These are phyloP conservation scores for Drosophila parthenogenetica DNA, from an alignment of 2,888 invertebrate species.

Conservation along the genomic window DNA sequence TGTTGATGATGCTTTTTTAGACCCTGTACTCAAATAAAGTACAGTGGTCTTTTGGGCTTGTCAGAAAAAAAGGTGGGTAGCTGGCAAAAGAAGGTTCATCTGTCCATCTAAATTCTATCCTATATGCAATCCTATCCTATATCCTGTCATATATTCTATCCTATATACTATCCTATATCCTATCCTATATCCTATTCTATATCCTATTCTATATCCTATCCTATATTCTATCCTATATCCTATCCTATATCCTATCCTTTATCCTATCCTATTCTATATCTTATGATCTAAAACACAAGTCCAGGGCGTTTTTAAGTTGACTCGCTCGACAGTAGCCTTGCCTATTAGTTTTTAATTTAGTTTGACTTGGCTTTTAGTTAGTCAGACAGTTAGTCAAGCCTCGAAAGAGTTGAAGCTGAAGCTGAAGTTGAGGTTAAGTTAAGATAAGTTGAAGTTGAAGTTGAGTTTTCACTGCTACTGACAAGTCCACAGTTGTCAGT, in stretches of 20 bases:
- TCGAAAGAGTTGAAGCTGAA: conserved; percentile 58
- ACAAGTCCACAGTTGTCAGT: conserved; percentile 49
- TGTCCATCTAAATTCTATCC: no score
- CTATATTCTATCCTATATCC: no score
- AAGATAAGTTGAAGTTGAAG: conserved; percentile 20
- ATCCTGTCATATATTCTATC: no score
- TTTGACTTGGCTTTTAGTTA: conserved; percentile 55
- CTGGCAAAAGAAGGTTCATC: background rate
- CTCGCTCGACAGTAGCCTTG: background rate
- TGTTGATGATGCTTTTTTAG: conserved; percentile 15
- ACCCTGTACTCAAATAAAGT: background rate
- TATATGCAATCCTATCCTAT: no score
- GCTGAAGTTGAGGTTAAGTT: conserved; percentile 17
- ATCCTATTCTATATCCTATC: no score
- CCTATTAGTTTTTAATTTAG: conserved; percentile 47
- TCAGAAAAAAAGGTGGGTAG: background rate
- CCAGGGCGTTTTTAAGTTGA: background rate
- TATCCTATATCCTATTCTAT: no score
- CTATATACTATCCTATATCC: no score
- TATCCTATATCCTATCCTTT: no score
- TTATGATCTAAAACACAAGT: no score
- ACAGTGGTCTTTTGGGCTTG: background rate
- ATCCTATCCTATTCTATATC: no score
- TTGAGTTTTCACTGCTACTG: conserved; percentile 14
- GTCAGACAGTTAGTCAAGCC: conserved; percentile 37